Evolutionary conservation across 2,113 vertebrate genomes (phyloP), one percentile per base, ranked within the genome.

Genomic region (Noctilio leporinus): DNA sequence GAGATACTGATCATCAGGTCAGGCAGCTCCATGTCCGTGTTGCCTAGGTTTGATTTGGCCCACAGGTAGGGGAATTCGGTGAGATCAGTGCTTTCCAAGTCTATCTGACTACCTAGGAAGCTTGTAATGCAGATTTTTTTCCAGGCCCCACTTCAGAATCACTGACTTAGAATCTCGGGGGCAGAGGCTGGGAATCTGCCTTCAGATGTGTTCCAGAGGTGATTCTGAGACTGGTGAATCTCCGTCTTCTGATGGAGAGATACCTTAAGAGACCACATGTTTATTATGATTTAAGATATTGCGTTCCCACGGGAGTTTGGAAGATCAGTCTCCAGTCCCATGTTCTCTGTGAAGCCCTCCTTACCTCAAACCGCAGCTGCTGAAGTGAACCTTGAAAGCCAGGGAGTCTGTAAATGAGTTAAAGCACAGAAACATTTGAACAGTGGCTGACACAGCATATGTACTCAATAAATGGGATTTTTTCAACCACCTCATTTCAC

Each of bases 241-340:
- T 38, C 24, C 17, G 12, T 65, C n/a, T 86, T 78, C 53, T 67
- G n/a, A 45, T 14, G 17, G 22, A 81, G 53, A 94, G 77, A 35
- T 40, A 35, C 38, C 26, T 49, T 19, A 28, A 43, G 62, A 49
- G n/a, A 84, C 38, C 33, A 26, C 40, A 11, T 15, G 11, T 87
- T 81, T 28, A 24, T 33, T 40, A 12, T 65, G 45, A 40, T 33
- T 84, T 64, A n/a, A 47, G 53, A 47, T 33, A 43, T 30, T 47
- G 77, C 35, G 28, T 77, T 75, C 43, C 7, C 0, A 0, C 4
- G 64, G 49, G 49, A 62, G 16, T 45, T 14, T 70, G 80, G 35
- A 90, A 73, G 77, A 7, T 47, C n/a, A 43, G 19, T 43, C 83
- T 53, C 45, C 70, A 91, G 55, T 67, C 49, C 57, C 72, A 16